phyloP scores from a whole-genome alignment of 2,113 vertebrate species.

The Miniopterus natalensis region DNA sequence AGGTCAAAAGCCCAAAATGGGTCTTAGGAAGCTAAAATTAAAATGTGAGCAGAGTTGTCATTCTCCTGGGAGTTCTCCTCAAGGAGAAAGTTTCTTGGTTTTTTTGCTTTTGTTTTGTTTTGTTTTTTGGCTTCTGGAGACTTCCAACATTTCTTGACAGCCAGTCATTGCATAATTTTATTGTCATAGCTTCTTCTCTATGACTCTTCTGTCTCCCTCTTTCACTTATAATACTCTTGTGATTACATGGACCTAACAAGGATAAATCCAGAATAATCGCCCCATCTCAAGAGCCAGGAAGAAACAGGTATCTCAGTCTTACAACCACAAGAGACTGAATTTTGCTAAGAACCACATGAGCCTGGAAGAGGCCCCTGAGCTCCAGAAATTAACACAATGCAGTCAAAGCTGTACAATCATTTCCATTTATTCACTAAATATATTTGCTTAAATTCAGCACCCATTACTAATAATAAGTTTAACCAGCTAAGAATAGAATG shows the following conservation, averaged over 20 bases:
- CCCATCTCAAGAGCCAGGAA: background rate
- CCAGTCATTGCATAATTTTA: background rate
- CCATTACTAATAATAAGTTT: background rate
- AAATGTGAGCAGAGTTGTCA: background rate
- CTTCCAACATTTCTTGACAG: background rate
- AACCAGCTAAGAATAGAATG: background rate
- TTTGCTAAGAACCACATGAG: background rate
- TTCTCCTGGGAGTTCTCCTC: background rate
- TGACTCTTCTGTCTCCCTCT: background rate
- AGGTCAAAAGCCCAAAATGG: background rate
- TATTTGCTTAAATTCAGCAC: background rate
- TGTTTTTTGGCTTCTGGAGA: background rate
- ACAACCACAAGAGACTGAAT: background rate
- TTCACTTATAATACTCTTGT: background rate
- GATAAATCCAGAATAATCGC: background rate
- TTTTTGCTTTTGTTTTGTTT: background rate
- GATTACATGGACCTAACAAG: background rate
- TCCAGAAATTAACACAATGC: background rate
- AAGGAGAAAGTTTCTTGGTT: background rate
- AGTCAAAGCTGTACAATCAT: background rate
- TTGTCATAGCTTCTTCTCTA: background rate
- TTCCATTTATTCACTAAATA: background rate
- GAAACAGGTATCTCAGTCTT: background rate
- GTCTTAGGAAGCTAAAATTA: background rate
- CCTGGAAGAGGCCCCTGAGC: background rate